Conservation (phyloP, 2,797 vertebrate species). For the Poeciliopsis turneri region DNA sequence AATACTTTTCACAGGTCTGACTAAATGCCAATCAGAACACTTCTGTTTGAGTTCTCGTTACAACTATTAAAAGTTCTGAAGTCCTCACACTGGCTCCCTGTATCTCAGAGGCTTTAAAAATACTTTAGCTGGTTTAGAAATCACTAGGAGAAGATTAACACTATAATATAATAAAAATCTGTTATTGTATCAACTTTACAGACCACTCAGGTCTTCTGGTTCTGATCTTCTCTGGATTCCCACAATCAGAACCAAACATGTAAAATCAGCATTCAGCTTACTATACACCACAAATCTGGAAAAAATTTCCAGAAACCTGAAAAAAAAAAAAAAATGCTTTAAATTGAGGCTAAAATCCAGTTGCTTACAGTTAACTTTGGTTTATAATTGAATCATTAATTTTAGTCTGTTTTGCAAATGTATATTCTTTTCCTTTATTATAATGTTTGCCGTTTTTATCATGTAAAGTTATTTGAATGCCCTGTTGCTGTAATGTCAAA, state of each 20-base stretch:
- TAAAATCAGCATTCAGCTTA: neutral
- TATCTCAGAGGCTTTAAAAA: too few relatives aligned
- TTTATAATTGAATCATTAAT: neutral
- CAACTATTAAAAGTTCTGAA: too few relatives aligned
- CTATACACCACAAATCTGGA: neutral
- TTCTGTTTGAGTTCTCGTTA: neutral
- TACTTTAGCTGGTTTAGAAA: too few relatives aligned
- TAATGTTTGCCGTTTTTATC: neutral
- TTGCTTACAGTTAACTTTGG: neutral
- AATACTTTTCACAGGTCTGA: neutral
- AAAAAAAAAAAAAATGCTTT: too few relatives aligned
- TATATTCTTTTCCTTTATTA: neutral
- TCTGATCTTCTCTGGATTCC: too few relatives aligned
- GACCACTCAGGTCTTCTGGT: too few relatives aligned
- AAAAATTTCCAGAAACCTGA: neutral
- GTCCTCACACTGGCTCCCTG: too few relatives aligned
- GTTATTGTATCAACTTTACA: too few relatives aligned
- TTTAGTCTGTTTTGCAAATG: neutral
- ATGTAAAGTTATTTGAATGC: neutral
- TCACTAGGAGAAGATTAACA: too few relatives aligned
- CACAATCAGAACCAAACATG: neutral
- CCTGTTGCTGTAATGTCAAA: neutral
- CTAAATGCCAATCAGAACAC: neutral
- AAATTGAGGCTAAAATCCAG: neutral
- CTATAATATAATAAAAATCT: too few relatives aligned